These are phyloP conservation scores for Procambarus clarkii DNA, from an alignment of 1,140 invertebrate species.

Conservation along the genomic window DNA sequence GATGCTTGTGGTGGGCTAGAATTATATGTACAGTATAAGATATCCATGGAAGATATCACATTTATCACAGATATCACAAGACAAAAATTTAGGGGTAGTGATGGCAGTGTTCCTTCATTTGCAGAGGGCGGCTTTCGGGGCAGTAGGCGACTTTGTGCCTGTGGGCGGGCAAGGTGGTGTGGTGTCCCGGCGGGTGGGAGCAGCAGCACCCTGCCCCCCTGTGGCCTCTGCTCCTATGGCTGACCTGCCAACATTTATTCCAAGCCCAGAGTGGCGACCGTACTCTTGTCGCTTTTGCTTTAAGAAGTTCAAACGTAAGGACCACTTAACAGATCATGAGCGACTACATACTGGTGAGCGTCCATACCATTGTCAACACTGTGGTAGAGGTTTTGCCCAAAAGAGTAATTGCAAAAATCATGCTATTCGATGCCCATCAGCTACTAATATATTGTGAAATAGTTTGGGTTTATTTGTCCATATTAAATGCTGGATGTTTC, in stretches of 20 bases:
- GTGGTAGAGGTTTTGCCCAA: constrained; percentile 77
- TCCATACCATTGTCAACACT: constrained; percentile 79
- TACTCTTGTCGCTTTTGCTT: constrained; percentile 70
- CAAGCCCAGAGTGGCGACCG: constrained; percentile 66
- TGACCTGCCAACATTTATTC: constrained; percentile 33
- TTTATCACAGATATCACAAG: not conserved
- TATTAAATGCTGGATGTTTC: not conserved
- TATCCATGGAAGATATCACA: not conserved
- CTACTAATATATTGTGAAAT: constrained; percentile 51
- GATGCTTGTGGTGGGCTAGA: constrained; percentile 16
- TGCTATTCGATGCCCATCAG: constrained; percentile 51
- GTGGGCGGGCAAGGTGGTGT: constrained; percentile 60
- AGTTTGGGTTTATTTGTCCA: not conserved
- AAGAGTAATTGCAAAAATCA: constrained; percentile 69
- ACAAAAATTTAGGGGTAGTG: constrained; percentile 26
- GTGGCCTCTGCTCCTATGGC: constrained; percentile 29
- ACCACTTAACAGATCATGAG: constrained; percentile 76
- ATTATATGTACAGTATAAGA: constrained; percentile 3
- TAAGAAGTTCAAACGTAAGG: constrained; percentile 83
- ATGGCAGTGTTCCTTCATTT: constrained; percentile 68
- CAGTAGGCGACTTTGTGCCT: constrained; percentile 60
- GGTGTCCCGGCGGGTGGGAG: constrained; percentile 45
- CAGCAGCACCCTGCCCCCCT: constrained; percentile 48
- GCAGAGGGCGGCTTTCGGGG: constrained; percentile 61
- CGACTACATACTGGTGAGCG: constrained; percentile 75